Conservation (phyloP, 2,888 invertebrate genomes). For the Stegana nigrithorax region DNA sequence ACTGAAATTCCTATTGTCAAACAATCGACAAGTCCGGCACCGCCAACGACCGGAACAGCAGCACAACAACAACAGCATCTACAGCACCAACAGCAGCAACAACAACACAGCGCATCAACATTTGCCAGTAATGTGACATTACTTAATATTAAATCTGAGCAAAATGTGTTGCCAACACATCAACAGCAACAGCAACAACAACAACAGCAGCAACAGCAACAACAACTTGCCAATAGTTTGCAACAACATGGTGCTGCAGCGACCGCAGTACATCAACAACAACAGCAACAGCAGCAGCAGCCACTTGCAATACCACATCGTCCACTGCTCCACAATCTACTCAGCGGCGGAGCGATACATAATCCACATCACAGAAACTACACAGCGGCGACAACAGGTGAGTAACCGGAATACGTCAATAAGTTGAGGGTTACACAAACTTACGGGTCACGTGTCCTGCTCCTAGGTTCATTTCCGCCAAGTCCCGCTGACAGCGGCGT, state of each 20-base stretch:
- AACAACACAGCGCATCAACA: slow-evolving; percentile 47
- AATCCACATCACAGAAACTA: slow-evolving; percentile 69
- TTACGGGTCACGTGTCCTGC: too few relatives aligned
- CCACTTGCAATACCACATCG: slow-evolving; percentile 66
- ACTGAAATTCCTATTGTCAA: slow-evolving; percentile 70
- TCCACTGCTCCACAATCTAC: slow-evolving; percentile 67
- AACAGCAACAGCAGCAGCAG: slow-evolving; percentile 49
- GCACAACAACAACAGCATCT: slow-evolving; percentile 52
- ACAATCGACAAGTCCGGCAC: slow-evolving; percentile 69
- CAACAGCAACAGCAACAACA: slow-evolving; percentile 45
- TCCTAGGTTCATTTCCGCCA: slow-evolving; percentile 91
- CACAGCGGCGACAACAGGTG: slow-evolving; percentile 69
- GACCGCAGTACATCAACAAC: slow-evolving; percentile 49
- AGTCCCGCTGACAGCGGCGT: slow-evolving; percentile 98
- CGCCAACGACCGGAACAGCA: slow-evolving; percentile 58
- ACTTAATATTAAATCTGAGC: slow-evolving; percentile 66
- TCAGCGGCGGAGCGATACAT: slow-evolving; percentile 68
- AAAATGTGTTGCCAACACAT: slow-evolving; percentile 59
- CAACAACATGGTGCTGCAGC: slow-evolving; percentile 51
- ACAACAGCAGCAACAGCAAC: slow-evolving; percentile 54
- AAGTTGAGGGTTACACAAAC: too few relatives aligned
- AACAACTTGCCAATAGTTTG: slow-evolving; percentile 30
- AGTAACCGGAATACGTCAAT: slow-evolving; percentile 36
- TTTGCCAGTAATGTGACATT: slow-evolving; percentile 57
- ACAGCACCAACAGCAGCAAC: slow-evolving; percentile 55